Percentiles rank a stretch among this genome's conserved stretches.
Evolutionary conservation across 2,888 invertebrate genomes (phyloP).

Genomic region (Torymus tubicola): DNA sequence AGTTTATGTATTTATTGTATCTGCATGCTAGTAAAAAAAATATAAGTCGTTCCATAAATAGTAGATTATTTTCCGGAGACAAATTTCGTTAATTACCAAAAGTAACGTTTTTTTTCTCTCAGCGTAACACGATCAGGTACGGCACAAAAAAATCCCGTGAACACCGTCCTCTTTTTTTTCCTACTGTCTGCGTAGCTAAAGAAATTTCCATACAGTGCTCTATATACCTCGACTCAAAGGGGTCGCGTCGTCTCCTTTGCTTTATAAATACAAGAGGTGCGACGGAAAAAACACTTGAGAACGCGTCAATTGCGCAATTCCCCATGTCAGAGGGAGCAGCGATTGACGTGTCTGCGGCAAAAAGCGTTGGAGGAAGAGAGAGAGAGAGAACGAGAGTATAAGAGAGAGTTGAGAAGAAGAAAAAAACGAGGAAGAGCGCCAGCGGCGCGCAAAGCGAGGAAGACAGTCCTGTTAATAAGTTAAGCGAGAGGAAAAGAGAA

Average conservation of each 20-base stretch:
- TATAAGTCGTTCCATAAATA: background rate
- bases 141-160: constrained; percentile 6
- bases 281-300: constrained; percentile 15
- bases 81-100: constrained; percentile 28
- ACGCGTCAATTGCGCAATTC: constrained; percentile 26
- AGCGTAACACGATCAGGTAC: constrained; percentile 7
- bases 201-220: constrained; percentile 1
- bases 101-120: constrained; percentile 16
- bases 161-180: constrained; percentile 3
- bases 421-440: background rate
- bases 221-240: constrained; percentile 16
- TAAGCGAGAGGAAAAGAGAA: background rate
- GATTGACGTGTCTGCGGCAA: constrained; percentile 17
- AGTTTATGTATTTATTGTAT: no score
- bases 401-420: background rate
- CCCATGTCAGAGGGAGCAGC: constrained; percentile 13
- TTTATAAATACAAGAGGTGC: constrained; percentile 42
- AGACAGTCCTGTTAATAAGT: background rate
- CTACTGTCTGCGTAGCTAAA: background rate
- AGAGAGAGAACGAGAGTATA: no score
- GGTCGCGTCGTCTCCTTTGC: constrained; percentile 4
- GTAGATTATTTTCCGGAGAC: background rate
- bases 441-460: background rate
- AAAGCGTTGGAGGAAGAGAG: constrained; percentile 2
- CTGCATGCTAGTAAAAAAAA: no score